Conservation (phyloP, 2,888 invertebrate species). For the Andrena trimmerana region DNA sequence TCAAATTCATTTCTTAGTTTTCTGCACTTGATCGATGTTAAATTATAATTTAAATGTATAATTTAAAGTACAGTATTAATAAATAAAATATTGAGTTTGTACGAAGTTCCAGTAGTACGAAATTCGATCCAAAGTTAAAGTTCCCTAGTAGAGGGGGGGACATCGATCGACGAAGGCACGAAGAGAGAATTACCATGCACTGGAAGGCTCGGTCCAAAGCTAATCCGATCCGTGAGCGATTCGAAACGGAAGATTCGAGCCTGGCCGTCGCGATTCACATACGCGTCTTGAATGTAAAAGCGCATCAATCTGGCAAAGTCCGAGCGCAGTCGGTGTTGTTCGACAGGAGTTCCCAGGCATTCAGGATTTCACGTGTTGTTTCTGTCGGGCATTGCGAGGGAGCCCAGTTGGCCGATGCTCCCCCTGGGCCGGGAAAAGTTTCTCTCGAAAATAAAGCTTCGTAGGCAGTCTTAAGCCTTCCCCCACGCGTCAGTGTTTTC, state of each 20-base stretch:
- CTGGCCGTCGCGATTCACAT: slow-evolving; percentile 29
- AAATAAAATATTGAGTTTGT: too few species aligned
- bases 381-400: slow-evolving; percentile 49
- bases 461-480: slow-evolving; percentile 14
- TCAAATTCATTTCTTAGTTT: neutral
- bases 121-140: neutral
- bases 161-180: slow-evolving; percentile 10
- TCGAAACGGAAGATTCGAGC: slow-evolving; percentile 25
- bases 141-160: neutral
- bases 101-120: neutral
- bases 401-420: slow-evolving; percentile 23
- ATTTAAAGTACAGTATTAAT: too few species aligned
- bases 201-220: neutral
- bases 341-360: slow-evolving; percentile 6
- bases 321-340: neutral
- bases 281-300: slow-evolving; percentile 49
- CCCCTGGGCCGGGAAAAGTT: slow-evolving; percentile 38
- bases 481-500: slow-evolving; percentile 49
- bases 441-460: slow-evolving; percentile 55
- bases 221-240: slow-evolving; percentile 46
- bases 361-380: slow-evolving; percentile 45
- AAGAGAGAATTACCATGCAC: slow-evolving; percentile 16
- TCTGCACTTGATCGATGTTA: too few species aligned
- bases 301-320: neutral
- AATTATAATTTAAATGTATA: too few species aligned